phyloP scores from a whole-genome alignment of 2,113 vertebrate genomes.

The Antechinus flavipes region DNA sequence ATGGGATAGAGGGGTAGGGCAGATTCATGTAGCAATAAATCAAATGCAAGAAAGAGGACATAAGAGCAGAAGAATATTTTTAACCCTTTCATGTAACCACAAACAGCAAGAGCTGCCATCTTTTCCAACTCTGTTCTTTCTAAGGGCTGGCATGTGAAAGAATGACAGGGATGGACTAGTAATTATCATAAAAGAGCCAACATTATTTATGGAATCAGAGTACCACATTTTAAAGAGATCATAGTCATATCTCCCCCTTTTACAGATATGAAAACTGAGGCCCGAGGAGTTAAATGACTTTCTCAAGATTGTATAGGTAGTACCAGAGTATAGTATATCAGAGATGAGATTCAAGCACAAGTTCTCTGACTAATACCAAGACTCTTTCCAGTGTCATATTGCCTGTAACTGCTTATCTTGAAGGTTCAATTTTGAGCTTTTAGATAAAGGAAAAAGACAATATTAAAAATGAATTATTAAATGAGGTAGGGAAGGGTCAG shows the following conservation, averaged over 20 bases:
- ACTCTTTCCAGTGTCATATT: not conserved
- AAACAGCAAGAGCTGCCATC: not conserved
- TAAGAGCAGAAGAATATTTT: not conserved
- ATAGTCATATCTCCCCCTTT: not conserved
- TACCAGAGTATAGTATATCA: not conserved
- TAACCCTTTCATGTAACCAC: not conserved
- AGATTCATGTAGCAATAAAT: not conserved
- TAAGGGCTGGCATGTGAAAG: not conserved
- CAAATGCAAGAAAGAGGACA: not conserved
- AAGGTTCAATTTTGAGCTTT: not conserved
- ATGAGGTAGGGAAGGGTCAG: not conserved
- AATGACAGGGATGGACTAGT: not conserved
- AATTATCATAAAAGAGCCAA: not conserved
- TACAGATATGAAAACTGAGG: not conserved
- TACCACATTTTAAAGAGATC: not conserved
- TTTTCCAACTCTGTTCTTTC: not conserved
- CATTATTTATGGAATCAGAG: not conserved
- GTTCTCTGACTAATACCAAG: not conserved
- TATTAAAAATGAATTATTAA: not conserved
- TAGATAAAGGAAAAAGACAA: not conserved
- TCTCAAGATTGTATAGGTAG: not conserved
- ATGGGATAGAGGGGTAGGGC: not conserved
- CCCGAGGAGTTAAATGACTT: not conserved
- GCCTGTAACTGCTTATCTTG: not conserved
- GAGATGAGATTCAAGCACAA: not conserved